A percentile compares a stretch with the other conserved stretches of the same genome.
Evolutionary conservation across 2,113 vertebrate species (phyloP).

Genomic region (Chaenocephalus aceratus): DNA sequence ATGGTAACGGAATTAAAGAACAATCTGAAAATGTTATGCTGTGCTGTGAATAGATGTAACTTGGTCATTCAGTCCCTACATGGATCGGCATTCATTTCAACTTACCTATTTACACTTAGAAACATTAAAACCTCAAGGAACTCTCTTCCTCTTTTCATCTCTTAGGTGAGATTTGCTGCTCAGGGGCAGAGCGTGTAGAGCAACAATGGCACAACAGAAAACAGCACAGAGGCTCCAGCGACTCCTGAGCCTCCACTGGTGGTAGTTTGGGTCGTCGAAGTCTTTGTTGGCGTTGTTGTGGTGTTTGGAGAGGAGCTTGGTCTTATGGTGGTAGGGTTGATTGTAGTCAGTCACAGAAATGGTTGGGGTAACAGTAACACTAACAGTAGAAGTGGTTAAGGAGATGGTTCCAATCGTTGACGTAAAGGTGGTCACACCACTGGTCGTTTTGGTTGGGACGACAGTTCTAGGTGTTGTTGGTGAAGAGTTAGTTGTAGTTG

Average conservation of each 20-base stretch:
- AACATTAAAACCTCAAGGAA: not conserved
- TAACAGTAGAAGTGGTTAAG: too few relatives aligned
- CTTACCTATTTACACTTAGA: not conserved
- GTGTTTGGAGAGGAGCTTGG: not conserved
- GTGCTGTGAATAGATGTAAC: not conserved
- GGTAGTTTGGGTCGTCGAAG: not conserved
- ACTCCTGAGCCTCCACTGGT: constrained; percentile 3
- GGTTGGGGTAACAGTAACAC: too few relatives aligned
- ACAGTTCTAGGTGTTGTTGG: too few relatives aligned
- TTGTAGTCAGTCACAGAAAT: not conserved
- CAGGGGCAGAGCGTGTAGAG: not conserved
- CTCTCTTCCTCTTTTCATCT: too few relatives aligned
- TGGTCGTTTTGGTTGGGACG: too few relatives aligned
- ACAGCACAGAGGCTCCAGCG: constrained; percentile 29
- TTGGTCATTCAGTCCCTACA: not conserved
- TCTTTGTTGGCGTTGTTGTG: accelerated
- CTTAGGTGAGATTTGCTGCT: not conserved
- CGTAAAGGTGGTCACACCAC: too few relatives aligned
- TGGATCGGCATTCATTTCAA: not conserved
- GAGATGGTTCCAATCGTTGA: too few relatives aligned
- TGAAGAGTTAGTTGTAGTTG: too few relatives aligned
- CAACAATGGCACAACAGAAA: constrained; percentile 17
- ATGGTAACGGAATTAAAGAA: too few relatives aligned
- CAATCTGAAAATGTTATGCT: too few relatives aligned
- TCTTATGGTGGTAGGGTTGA: too few relatives aligned